Percentiles rank a stretch among this genome's conserved stretches.
These are phyloP conservation scores for Junco hyemalis DNA, from an alignment of 2,113 vertebrate genomes.

Conservation along the genomic window DNA sequence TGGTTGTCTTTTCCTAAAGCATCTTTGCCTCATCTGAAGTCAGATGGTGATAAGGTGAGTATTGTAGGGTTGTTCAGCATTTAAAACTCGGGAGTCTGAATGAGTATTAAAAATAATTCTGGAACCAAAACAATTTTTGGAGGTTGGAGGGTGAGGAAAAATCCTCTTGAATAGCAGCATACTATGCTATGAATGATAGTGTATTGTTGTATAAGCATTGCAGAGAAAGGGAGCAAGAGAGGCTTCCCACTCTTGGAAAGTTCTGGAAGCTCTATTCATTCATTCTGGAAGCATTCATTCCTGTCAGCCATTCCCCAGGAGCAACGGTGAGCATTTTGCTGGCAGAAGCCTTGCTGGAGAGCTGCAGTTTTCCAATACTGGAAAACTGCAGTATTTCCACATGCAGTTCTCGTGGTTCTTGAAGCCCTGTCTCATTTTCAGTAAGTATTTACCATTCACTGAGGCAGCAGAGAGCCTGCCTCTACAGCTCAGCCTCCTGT, in stretches of 20 bases:
- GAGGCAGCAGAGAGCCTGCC: not conserved
- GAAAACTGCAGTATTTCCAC: not conserved
- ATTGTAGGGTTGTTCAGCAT: not conserved
- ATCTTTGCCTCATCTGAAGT: not conserved
- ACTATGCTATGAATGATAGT: not conserved
- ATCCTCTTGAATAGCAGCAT: not conserved
- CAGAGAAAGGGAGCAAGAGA: not conserved
- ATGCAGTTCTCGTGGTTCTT: fast-evolving
- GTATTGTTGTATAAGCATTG: not conserved
- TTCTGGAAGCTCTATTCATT: not conserved
- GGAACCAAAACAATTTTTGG: not conserved
- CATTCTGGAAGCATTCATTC: not conserved
- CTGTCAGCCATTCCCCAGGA: not conserved
- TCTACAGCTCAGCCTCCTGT: not conserved
- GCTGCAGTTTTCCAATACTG: too few relatives aligned
- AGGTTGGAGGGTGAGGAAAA: not conserved
- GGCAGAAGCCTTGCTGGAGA: not conserved
- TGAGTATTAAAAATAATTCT: not conserved
- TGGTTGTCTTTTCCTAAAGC: not conserved
- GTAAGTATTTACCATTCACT: not conserved
- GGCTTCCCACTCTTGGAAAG: not conserved
- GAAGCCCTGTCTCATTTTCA: not conserved
- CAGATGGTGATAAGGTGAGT: not conserved
- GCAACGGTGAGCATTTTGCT: not conserved
- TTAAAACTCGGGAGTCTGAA: not conserved